Base-by-base conservation (phyloP, 2,113 vertebrate genomes). In the Crocuta crocuta region DNA sequence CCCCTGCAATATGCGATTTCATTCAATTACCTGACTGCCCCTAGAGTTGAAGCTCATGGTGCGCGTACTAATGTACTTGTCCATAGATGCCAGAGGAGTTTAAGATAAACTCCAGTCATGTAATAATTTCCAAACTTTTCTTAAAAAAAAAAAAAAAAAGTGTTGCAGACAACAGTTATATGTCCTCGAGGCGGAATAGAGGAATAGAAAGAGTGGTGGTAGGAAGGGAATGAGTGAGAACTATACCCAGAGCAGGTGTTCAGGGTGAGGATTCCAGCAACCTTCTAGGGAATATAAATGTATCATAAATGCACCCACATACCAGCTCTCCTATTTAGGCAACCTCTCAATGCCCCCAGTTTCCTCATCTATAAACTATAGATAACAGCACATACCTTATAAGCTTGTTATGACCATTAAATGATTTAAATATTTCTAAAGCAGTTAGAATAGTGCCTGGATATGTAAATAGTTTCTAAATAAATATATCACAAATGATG, bases 391-490 rank as follows among this genome's bases (percentile, higher is more conserved):
- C 15, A 78, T 43, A 26, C 39, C 12, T 66, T 45, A 19, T 81
- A 73, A 61, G 5, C 39, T 45, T 87, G 23, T 33, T 82, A 43
- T 23, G 23, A 35, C 39, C 86, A 68, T 66, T 78, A 93, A 89
- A 85, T 58, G 10, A 68, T 21, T 93, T 93, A 76, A 91, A 39
- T 89, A 66, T 50, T 95, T 96, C 76, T 63, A 63, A 89, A 74
- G 19, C 13, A 63, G 55, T 94, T 35, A 85, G 53, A 90, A 68
- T 81, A 26, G 1, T 95, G 53, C 31, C 84, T 82, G n/a, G 7
- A 10, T 93, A 23, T 13, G n/a, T 76, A 68, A 73, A 91, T 66
- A 4, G 71, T 91, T 91, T 24, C 15, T 81, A 84, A 79, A 39
- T 76, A 91, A 91, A 90, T 94, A 87, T 17, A 33, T 94, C 33